Evolutionary conservation across 2,113 vertebrate genomes (phyloP).

Genomic region (Thryonomys swinderianus): DNA sequence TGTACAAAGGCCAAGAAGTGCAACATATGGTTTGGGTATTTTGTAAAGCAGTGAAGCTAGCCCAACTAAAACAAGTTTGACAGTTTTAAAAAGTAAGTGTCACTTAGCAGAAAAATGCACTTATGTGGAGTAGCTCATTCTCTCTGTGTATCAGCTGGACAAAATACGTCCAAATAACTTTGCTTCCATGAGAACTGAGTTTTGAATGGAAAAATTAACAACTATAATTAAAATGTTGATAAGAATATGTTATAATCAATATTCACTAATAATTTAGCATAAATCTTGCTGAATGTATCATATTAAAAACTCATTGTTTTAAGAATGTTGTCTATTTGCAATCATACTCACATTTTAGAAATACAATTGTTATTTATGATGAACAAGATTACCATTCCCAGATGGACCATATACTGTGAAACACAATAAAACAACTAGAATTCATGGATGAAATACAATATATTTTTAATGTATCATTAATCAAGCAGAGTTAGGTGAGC

Average conservation of each 20-base stretch:
- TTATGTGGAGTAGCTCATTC: not conserved
- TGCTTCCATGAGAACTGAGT: not conserved
- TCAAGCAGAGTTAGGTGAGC: not conserved
- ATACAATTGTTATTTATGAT: not conserved
- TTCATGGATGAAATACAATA: not conserved
- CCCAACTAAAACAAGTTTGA: not conserved
- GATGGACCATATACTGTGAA: not conserved
- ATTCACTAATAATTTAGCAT: not conserved
- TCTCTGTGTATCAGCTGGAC: not conserved
- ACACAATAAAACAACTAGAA: not conserved
- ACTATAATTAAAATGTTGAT: not conserved
- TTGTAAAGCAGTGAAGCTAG: not conserved
- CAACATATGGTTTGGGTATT: not conserved
- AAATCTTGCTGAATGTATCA: not conserved
- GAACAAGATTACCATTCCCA: not conserved
- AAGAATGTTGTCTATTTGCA: not conserved
- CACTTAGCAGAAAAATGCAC: not conserved
- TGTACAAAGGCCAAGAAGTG: not conserved
- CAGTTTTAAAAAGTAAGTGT: not conserved
- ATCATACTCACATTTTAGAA: not conserved
- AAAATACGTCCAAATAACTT: not conserved
- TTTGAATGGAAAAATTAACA: not conserved
- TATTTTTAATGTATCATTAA: not conserved
- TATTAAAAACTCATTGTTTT: conserved; percentile 14
- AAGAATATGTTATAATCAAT: not conserved